Evolutionary conservation across 2,888 invertebrate species (phyloP), one percentile per base, ranked within the genome.

Genomic region (Penaeus monodon): DNA sequence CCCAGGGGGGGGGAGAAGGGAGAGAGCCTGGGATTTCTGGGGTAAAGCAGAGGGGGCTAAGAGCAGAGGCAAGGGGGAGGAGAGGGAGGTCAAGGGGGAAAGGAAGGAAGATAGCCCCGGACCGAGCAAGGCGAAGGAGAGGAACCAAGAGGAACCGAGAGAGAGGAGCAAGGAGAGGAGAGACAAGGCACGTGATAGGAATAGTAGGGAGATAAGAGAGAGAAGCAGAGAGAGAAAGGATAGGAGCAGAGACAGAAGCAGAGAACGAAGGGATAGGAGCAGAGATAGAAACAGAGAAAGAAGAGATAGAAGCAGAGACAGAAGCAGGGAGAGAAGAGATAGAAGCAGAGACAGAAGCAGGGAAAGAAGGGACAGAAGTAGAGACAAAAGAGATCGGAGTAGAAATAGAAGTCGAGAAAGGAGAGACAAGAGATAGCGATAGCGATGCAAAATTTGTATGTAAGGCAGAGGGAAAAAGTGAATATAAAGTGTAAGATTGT

Each of bases 121-220:
- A 6, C 33, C 27, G 6, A 70, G 70, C 12, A 70, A 70, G 70
- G 24, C 92, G 22, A 76, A 24, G 82, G 33, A 33, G 80, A 79
- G 79, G 65, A 57, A 82, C 20, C 64, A 64, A 24, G 10, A n/a
- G 57, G 38, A 38, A 33, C 22, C n/a, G 29, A 10, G 63, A 2
- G 81, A 76, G 33, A 24, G 38, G 63, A 29, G 38, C 24, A 80
- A 49, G 22, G 74, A 84, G 27, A 77, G 66, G 33, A 65, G 33
- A 22, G 38, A n/a, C 33, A 77, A 74, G 57, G 57, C 1, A 17
- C 24, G 10, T 33, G n/a, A 63, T 49, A n/a, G 27, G 66, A 68
- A 24, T 24, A 33, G 44, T 44, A 57, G 33, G 63, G 44, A 14
- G 70, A 82, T 70, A 38, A 73, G 66, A 63, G 49, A 57, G 33